phyloP scores from a whole-genome alignment of 30 jellyfish, hydroid and myxozoan species.

The Hydractinia echinata region DNA sequence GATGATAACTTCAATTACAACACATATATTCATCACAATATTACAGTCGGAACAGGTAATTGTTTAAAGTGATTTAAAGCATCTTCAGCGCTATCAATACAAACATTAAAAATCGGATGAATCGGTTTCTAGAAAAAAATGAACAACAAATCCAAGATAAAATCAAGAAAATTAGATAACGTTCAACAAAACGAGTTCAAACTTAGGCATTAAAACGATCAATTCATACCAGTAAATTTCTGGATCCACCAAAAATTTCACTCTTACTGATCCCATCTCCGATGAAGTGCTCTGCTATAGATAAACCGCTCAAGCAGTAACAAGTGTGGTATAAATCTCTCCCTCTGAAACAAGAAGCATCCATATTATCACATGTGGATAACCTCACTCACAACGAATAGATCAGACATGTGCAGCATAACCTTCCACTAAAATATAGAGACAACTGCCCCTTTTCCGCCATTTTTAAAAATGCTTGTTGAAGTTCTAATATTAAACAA shows the following conservation, averaged over 20 bases:
- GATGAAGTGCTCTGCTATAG: constrained; percentile 83
- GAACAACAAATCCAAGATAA: background rate
- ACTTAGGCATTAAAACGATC: background rate
- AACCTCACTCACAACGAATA: too few relatives aligned
- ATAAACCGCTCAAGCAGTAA: constrained; percentile 93
- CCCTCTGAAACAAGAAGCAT: constrained; percentile 9
- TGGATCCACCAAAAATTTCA: constrained; percentile 51
- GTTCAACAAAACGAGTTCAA: background rate
- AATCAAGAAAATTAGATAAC: background rate
- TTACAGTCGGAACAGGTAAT: background rate
- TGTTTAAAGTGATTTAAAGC: constrained; percentile 74
- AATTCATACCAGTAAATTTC: constrained; percentile 63
- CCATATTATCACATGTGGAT: too few relatives aligned
- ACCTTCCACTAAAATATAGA: too few relatives aligned
- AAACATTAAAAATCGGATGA: constrained; percentile 87
- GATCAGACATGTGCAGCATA: too few relatives aligned
- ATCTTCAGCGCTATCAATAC: constrained; percentile 80
- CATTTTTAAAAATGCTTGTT: too few relatives aligned
- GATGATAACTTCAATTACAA: too few relatives aligned
- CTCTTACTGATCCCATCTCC: constrained; percentile 67
- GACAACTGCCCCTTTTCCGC: too few relatives aligned
- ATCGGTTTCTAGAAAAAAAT: constrained; percentile 65
- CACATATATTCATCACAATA: too few relatives aligned
- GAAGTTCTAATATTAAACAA: too few relatives aligned
- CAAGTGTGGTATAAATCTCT: constrained; percentile 93